Evolutionary conservation across 2,888 invertebrate species (phyloP).

Genomic region (Nymphalis urticae): DNA sequence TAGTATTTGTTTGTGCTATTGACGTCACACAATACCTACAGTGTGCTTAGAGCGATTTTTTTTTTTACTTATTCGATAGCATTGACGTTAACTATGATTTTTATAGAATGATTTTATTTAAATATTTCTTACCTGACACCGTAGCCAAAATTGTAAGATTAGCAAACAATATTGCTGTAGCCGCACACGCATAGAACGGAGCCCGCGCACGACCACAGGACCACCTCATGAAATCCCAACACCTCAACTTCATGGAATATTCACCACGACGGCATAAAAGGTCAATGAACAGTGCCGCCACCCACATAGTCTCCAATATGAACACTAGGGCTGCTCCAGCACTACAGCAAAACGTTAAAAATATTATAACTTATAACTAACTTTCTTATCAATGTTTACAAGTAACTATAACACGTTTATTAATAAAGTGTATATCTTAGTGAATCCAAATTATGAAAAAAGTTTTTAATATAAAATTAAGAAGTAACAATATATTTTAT

Average conservation of each 20-base stretch:
- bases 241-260: constrained; percentile 67
- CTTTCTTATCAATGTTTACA: not conserved
- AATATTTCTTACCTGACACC: constrained; percentile 17
- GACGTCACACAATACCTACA: too few relatives aligned
- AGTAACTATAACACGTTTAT: not conserved
- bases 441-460: too few relatives aligned
- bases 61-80: too few relatives aligned
- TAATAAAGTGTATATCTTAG: too few relatives aligned
- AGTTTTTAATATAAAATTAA: too few relatives aligned
- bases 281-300: constrained; percentile 72
- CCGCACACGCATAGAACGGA: constrained; percentile 72
- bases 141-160: constrained; percentile 52
- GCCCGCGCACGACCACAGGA: constrained; percentile 73
- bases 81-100: too few relatives aligned
- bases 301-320: constrained; percentile 78
- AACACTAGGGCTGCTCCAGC: constrained; percentile 67
- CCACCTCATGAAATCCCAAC: constrained; percentile 77
- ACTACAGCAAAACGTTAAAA: constrained; percentile 43
- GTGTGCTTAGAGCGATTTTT: too few relatives aligned
- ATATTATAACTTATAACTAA: not conserved
- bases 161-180: constrained; percentile 72
- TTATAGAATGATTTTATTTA: not conserved
- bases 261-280: constrained; percentile 72
- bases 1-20: too few relatives aligned
- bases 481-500: too few relatives aligned